These are phyloP conservation scores for Bombus balteatus DNA, from an alignment of 1,140 invertebrate species.

Conservation along the genomic window DNA sequence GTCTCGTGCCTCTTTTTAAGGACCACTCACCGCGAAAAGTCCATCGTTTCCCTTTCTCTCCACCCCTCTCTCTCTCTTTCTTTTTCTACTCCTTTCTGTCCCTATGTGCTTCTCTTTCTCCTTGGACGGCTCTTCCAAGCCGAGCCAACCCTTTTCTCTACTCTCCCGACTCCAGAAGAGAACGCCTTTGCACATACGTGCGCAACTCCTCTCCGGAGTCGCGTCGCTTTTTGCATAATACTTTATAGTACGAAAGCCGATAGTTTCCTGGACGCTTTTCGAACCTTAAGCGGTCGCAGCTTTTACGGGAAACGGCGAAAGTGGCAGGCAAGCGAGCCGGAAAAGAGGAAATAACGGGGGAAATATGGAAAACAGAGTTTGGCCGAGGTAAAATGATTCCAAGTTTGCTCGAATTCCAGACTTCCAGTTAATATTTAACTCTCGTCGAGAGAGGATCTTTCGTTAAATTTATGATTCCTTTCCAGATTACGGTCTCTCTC, in stretches of 20 bases:
- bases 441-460: background rate
- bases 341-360: background rate
- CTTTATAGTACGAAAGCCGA: slow-evolving; percentile 8
- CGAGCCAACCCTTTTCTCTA: background rate
- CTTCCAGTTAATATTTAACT: background rate
- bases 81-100: background rate
- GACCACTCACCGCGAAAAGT: slow-evolving; percentile 71
- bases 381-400: background rate
- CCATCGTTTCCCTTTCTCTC: slow-evolving; percentile 54
- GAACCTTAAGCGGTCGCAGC: slow-evolving; percentile 1
- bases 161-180: background rate
- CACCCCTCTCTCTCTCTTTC: too few relatives aligned
- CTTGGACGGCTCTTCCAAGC: background rate
- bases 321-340: too few relatives aligned
- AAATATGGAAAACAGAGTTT: background rate
- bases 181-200: background rate
- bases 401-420: slow-evolving; percentile 1
- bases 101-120: background rate
- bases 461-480: slow-evolving; percentile 22
- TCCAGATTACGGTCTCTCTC: background rate
- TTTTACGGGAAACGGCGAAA: background rate
- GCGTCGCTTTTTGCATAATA: slow-evolving; percentile 23
- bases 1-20: slow-evolving; percentile 57
- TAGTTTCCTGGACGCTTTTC: background rate
- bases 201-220: background rate